These are phyloP conservation scores for Zygaena filipendulae DNA, from an alignment of 2,888 invertebrate species.

Conservation along the genomic window DNA sequence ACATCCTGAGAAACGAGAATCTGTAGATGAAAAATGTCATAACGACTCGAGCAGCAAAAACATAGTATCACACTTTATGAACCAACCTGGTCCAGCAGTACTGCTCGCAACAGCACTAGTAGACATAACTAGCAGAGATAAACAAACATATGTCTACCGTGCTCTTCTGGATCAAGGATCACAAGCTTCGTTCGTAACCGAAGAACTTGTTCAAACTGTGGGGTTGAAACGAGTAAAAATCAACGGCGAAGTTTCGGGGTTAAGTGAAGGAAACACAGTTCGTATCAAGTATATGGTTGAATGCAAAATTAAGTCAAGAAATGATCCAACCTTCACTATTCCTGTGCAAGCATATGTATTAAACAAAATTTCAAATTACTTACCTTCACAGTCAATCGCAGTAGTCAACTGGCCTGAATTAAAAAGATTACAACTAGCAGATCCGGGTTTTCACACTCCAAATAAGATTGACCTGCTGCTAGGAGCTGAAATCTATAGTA, in stretches of 20 bases:
- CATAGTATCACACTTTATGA: neutral
- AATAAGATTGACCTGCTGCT: constrained; percentile 15
- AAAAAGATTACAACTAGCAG: constrained; percentile 12
- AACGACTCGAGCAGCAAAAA: constrained; percentile 11
- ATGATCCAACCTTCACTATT: too few relatives aligned
- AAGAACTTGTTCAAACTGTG: constrained; percentile 14
- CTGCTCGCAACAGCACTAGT: neutral
- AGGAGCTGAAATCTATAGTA: constrained; percentile 16
- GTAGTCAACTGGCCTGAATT: constrained; percentile 12
- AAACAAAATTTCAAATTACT: constrained; percentile 11
- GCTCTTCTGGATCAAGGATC: constrained; percentile 20
- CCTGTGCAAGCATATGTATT: constrained; percentile 14
- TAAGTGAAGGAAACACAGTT: constrained; percentile 13
- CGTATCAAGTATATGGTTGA: constrained; percentile 7
- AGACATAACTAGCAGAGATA: constrained; percentile 4
- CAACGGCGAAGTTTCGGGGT: constrained; percentile 16
- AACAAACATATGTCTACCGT: constrained; percentile 14
- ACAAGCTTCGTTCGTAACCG: constrained; percentile 19
- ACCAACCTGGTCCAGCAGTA: constrained; percentile 15
- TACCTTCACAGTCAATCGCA: constrained; percentile 11
- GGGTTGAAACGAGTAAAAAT: constrained; percentile 13
- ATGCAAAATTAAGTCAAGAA: constrained; percentile 5
- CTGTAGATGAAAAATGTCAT: constrained; percentile 2
- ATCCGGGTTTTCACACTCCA: constrained; percentile 12
- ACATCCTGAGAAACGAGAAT: constrained; percentile 7